Percentiles rank a stretch among this genome's conserved stretches.
phyloP scores from a whole-genome alignment of 1,140 invertebrate species.

The Drosophila sechellia region DNA sequence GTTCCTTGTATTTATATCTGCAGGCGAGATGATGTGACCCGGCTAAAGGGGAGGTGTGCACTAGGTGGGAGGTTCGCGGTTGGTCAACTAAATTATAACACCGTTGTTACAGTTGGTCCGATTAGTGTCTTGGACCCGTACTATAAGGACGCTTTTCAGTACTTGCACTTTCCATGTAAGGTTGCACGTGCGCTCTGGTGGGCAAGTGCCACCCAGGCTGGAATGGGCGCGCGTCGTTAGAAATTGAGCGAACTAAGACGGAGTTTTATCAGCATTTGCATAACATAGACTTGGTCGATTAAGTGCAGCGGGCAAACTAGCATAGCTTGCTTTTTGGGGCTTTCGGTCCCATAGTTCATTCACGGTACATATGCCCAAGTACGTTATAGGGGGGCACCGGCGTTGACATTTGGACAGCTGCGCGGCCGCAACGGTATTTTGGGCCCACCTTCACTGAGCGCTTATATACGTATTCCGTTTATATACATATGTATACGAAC shows the following conservation, averaged over 20 bases:
- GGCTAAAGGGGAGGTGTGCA: conserved; percentile 3
- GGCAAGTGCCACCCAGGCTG: conserved; percentile 68
- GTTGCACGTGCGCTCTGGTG: conserved; percentile 72
- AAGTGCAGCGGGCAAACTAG: conserved; percentile 14
- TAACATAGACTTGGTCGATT: conserved; percentile 33
- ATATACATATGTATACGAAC: background rate
- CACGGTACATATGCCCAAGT: conserved; percentile 17
- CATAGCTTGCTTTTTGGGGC: conserved; percentile 15
- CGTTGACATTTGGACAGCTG: conserved; percentile 56
- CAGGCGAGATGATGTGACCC: background rate
- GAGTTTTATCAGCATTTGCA: conserved; percentile 31
- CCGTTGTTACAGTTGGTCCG: conserved; percentile 44
- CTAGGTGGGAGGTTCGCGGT: conserved; percentile 17
- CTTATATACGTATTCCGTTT: background rate
- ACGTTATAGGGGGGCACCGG: conserved; percentile 50
- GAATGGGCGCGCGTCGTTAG: conserved; percentile 10
- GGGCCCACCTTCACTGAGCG: background rate
- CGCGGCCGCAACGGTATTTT: conserved; percentile 56
- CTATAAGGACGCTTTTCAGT: conserved; percentile 75
- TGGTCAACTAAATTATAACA: conserved; percentile 37
- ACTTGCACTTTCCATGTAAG: conserved; percentile 68
- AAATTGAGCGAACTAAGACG: too few species aligned
- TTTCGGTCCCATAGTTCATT: conserved; percentile 48
- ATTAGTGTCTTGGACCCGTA: conserved; percentile 53
- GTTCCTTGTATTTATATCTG: too few species aligned